A percentile compares a stretch with the other conserved stretches of the same genome.
Evolutionary conservation across 2,888 invertebrate genomes (phyloP).

Genomic region (Ochropacha duplaris): DNA sequence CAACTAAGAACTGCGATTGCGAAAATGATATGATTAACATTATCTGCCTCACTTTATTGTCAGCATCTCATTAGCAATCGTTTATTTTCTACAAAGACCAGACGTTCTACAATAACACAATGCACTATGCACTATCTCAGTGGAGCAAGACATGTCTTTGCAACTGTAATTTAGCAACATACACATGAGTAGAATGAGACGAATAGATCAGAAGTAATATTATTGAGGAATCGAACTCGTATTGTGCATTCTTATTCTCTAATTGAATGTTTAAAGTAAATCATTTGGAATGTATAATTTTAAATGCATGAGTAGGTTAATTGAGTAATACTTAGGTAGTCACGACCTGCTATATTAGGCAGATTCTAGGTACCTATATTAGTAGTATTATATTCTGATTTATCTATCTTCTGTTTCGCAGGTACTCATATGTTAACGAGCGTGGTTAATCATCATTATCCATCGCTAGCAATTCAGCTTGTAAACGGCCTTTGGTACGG

Average conservation of each 20-base stretch:
- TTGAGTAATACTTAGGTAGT: background rate
- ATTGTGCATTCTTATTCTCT: background rate
- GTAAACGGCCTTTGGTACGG: slow-evolving; percentile 91
- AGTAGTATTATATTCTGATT: background rate
- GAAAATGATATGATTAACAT: slow-evolving; percentile 39
- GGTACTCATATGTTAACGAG: background rate
- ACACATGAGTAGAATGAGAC: background rate
- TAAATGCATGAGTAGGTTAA: background rate
- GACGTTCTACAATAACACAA: background rate
- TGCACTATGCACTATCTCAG: background rate
- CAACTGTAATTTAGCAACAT: background rate
- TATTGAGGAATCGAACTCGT: background rate
- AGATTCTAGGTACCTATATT: background rate
- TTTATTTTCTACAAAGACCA: background rate
- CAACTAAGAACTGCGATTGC: background rate
- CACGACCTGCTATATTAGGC: background rate
- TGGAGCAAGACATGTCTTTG: background rate
- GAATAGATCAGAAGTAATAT: background rate
- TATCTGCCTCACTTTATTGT: slow-evolving; percentile 12
- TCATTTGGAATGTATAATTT: background rate
- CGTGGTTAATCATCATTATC: slow-evolving; percentile 90
- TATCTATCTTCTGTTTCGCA: background rate
- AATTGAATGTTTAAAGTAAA: background rate
- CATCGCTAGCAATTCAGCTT: slow-evolving; percentile 92
- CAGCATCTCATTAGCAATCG: background rate